A percentile compares a stretch with the other conserved stretches of the same genome.
Evolutionary conservation across 2,113 vertebrate genomes (phyloP).

Genomic region (Morphnarchus princeps): DNA sequence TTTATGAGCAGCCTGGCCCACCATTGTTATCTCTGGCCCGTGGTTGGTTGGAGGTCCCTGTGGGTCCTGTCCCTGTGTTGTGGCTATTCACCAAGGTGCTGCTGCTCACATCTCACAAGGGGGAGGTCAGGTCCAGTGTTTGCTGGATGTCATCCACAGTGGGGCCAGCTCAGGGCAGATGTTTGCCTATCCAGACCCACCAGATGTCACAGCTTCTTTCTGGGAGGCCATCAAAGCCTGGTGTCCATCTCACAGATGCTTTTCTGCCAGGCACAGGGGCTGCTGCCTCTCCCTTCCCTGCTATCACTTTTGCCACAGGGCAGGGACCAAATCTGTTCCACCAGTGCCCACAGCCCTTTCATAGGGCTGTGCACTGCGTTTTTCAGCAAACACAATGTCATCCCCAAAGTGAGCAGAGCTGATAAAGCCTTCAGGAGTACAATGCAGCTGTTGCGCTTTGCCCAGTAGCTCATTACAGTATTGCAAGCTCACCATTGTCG

Average conservation of each 20-base stretch:
- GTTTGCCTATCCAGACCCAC: not conserved
- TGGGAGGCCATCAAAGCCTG: not conserved
- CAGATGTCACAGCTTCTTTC: not conserved
- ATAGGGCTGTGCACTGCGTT: fast-evolving
- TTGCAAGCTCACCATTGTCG: not conserved
- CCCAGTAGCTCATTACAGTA: not conserved
- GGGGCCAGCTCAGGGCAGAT: not conserved
- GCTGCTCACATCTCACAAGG: not conserved
- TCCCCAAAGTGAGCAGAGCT: not conserved
- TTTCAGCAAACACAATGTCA: not conserved
- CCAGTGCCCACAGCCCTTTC: not conserved
- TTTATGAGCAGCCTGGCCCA: not conserved
- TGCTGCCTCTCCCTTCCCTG: not conserved
- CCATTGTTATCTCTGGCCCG: not conserved
- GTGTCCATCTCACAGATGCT: not conserved
- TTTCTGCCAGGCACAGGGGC: not conserved
- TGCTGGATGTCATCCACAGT: not conserved
- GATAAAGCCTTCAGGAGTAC: not conserved
- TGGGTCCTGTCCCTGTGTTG: not conserved
- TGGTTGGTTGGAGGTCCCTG: not conserved
- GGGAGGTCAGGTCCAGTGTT: not conserved
- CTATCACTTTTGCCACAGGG: not conserved
- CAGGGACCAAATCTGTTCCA: not conserved
- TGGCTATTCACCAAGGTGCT: not conserved
- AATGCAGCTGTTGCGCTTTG: fast-evolving